Evolutionary conservation across 2,888 invertebrate genomes (phyloP), one percentile per base, ranked within the genome.

Genomic region (Tipula vernalis): DNA sequence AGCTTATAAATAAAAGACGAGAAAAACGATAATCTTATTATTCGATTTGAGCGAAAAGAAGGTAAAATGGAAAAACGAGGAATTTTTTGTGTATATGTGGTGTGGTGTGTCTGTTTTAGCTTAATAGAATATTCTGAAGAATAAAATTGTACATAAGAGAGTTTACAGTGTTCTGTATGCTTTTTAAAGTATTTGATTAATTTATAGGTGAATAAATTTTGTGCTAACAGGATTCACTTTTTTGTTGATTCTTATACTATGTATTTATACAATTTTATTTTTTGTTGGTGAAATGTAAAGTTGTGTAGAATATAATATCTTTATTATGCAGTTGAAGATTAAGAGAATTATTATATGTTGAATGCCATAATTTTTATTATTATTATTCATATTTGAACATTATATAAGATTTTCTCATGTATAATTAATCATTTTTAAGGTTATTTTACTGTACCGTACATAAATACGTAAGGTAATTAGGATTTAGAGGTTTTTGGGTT

Each of bases 11-110:
- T 71, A 71, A 71, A 18, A 71, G 71, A 71, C 71, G 71, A 71
- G 71, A 71, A 71, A 71, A 71, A 71, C 71, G 71, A 71, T 71
- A 71, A 71, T 71, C 71, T 71, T 71, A 71, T 71, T 71, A 71
- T 71, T 71, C 71, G 71, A 71, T 71, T 71, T 71, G 71, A 71
- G 28, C 71, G 28, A 71, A 71, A 28, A 71, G 71, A 28, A 71
- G 71, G 71, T 71, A 71, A 71, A 71, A 71, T 10, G 71, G 13
- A 71, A 71, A n/a, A 71, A 28, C 28, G 12, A 28, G 12, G 28
- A 28, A 28, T 71, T 71, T 71, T 71, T 57, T 57, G 51, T 57
- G 28, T 57, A 5, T 51, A n/a, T 13, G 51, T 51, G 51, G 44
- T 44, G 6, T 44, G 12, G 44, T 44, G 8, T 15, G 51, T 39